Conservation (phyloP, 35 echinoderm and acorn worm genomes). For the Ophioderma brevispina region DNA sequence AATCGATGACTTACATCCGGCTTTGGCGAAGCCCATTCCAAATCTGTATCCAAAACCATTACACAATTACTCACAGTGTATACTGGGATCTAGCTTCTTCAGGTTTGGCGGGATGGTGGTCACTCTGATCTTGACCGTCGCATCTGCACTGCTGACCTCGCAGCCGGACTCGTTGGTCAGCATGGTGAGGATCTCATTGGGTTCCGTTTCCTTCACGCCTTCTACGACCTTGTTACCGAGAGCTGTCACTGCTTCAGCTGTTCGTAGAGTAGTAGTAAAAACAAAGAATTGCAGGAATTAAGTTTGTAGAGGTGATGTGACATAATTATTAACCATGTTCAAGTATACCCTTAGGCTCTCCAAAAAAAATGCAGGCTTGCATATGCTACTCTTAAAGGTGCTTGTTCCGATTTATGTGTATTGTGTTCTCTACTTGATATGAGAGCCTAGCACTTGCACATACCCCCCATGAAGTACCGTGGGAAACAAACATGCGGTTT, state of each 20-base stretch:
- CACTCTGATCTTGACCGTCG: slow-evolving; percentile 87
- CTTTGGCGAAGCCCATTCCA: no score
- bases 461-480: no score
- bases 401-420: no score
- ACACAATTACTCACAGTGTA: slow-evolving; percentile 94
- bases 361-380: not conserved
- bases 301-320: not conserved
- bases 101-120: slow-evolving; percentile 95
- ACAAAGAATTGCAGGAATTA: not conserved
- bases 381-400: not conserved
- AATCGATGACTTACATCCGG: no score
- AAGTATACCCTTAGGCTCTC: not conserved
- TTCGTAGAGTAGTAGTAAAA: no score
- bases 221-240: slow-evolving; percentile 93
- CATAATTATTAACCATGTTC: not conserved
- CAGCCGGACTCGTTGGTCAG: slow-evolving; percentile 81
- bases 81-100: slow-evolving; percentile 89
- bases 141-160: slow-evolving; percentile 90
- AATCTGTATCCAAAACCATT: no score
- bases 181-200: slow-evolving; percentile 89
- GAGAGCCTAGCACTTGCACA: no score
- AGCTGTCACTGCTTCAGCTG: slow-evolving; percentile 88
- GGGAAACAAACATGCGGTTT: no score
- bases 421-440: no score
- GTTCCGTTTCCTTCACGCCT: slow-evolving; percentile 76